Percentiles rank a stretch among this genome's conserved stretches.
Evolutionary conservation across 30 jellyfish, hydroid and myxozoan genomes (phyloP).

Genomic region (Aurelia sp.): DNA sequence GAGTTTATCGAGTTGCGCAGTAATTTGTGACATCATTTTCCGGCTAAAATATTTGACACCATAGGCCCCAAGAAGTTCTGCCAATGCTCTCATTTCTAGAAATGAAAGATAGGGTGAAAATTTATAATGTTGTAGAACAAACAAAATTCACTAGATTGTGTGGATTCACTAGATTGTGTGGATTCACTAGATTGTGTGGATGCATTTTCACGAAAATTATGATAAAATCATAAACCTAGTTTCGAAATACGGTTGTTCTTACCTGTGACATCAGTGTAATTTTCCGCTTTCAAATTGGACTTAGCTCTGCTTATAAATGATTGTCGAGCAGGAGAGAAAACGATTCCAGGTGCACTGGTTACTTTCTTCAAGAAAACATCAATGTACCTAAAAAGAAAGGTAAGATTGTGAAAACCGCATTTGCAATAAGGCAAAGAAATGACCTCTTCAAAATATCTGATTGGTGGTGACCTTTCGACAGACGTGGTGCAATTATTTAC

Average conservation of each 20-base stretch:
- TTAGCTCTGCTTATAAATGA: slow-evolving; percentile 73
- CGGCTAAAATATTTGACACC: slow-evolving; percentile 95
- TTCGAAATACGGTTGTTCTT: neutral
- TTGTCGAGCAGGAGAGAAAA: slow-evolving; percentile 89
- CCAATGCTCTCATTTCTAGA: slow-evolving; percentile 92
- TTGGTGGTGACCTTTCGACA: too few relatives aligned
- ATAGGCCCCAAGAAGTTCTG: slow-evolving; percentile 96
- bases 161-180: too few relatives aligned
- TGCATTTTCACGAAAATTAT: too few relatives aligned
- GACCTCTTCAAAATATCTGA: too few relatives aligned
- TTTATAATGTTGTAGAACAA: too few relatives aligned
- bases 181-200: too few relatives aligned
- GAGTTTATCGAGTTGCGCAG: slow-evolving; percentile 83
- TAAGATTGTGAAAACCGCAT: neutral
- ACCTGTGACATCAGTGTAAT: slow-evolving; percentile 95
- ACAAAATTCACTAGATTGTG: too few relatives aligned
- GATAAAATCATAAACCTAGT: too few relatives aligned
- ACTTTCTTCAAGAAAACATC: slow-evolving; percentile 89
- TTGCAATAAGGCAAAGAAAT: too few relatives aligned
- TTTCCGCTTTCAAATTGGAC: slow-evolving; percentile 72
- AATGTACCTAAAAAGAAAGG: slow-evolving; percentile 71
- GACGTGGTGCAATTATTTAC: too few relatives aligned
- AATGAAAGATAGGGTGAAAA: neutral
- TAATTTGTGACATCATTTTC: slow-evolving; percentile 81
- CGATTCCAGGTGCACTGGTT: slow-evolving; percentile 67